A percentile compares a stretch with the other conserved stretches of the same genome.
These are phyloP conservation scores for Pseudotriccus pelzelni DNA, from an alignment of 2,797 vertebrate genomes.

Conservation along the genomic window DNA sequence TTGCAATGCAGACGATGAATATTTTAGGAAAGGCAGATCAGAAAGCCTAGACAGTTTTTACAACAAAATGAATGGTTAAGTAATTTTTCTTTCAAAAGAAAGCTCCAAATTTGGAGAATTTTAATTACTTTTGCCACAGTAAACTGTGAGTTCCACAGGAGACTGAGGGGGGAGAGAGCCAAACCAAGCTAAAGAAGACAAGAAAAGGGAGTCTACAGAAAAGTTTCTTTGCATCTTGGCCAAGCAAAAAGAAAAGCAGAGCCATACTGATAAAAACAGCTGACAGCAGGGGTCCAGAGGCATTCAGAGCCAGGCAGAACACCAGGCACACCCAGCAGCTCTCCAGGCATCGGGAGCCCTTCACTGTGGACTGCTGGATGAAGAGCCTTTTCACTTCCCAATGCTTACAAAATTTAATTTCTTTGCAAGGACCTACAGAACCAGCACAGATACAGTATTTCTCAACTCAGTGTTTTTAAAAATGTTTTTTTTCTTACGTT, in stretches of 20 bases:
- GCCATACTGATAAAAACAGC: not conserved
- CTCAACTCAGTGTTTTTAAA: not conserved
- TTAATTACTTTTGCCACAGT: not conserved
- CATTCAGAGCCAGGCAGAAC: not conserved
- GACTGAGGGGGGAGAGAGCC: not conserved
- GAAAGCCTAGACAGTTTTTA: not conserved
- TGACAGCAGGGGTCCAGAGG: not conserved
- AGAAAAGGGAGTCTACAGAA: not conserved
- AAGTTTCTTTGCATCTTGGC: not conserved
- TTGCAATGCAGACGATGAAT: not conserved
- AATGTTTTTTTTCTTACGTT: too few species aligned
- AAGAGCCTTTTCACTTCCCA: not conserved
- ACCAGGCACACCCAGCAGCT: not conserved
- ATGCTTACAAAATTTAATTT: not conserved
- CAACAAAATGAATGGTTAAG: not conserved
- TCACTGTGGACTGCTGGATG: accelerated
- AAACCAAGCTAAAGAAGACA: not conserved
- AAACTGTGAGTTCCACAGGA: not conserved
- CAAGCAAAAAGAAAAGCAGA: not conserved
- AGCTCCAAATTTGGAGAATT: not conserved
- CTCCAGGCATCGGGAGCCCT: not conserved
- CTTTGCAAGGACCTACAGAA: not conserved
- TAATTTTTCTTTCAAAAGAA: not conserved
- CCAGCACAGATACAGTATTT: not conserved
- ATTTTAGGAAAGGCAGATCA: not conserved